Evolutionary conservation across 2,113 vertebrate genomes (phyloP), one percentile per base, ranked within the genome.

Genomic region (Mola mola): DNA sequence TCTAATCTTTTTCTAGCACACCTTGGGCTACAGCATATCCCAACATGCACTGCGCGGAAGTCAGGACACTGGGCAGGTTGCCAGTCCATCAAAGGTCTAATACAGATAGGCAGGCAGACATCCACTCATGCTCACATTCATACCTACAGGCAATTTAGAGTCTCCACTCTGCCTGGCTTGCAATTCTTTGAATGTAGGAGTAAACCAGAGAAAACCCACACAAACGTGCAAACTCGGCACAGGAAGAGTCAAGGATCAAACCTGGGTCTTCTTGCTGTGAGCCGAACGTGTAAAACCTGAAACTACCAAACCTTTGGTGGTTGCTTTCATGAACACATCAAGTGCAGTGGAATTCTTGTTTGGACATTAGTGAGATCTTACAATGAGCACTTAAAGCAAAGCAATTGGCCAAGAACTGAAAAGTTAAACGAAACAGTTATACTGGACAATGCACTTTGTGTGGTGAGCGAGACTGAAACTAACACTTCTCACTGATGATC

Each of bases 161-260:
- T 75, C 64, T 82, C 84, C 75, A 72, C 70, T 72, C 69, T 12
- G 20, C 58, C 66, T 68, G 65, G 63, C 67, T 59, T 56, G 51
- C 60, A 50, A 46, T 66, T 78, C 51, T 72, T 60, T 41, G 28
- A 15, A 40, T 64, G 84, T 80, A 57, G 81, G 78, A 72, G 64
- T 75, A 77, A 75, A 70, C 47, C 36, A 64, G 40, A 70, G 63
- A 70, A 58, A 78, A 69, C 75, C 68, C 84, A 83, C 84, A 69
- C 72, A 77, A 63, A 79, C 49, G 51, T 65, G 61, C 61, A 66
- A 64, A 67, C 66, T 64, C 5, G 0, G 8, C 71, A 57, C 58
- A 58, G 57, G 33, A 51, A 31, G 68, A 68, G 80, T 49, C 67
- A 70, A 58, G 60, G 73, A 75, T 86, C 72, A 75, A 79, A 72